phyloP scores from a whole-genome alignment of 2,888 invertebrate genomes.

The Tinea trinotella region DNA sequence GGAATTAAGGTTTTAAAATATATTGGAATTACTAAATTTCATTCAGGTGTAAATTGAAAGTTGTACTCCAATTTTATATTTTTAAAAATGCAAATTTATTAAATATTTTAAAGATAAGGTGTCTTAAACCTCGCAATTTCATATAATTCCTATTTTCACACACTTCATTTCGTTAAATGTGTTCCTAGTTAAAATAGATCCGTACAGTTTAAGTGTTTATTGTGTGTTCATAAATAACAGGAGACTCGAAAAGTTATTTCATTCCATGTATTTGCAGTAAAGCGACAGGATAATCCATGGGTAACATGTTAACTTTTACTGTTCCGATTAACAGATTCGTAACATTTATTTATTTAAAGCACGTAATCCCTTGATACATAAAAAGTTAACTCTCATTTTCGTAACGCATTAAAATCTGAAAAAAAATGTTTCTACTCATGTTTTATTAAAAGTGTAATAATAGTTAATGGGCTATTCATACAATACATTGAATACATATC shows the following conservation, averaged over 20 bases:
- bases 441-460: too few species aligned
- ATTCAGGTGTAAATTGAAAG: too few species aligned
- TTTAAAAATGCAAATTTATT: too few species aligned
- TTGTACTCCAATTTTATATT: too few species aligned
- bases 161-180: background rate
- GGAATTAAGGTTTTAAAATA: too few species aligned
- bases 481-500: too few species aligned
- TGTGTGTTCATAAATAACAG: background rate
- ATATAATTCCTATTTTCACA: background rate
- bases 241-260: background rate
- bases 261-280: background rate
- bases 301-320: constrained; percentile 2
- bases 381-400: too few species aligned
- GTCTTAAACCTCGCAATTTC: background rate
- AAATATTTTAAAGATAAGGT: constrained; percentile 3
- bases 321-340: background rate
- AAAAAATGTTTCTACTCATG: too few species aligned
- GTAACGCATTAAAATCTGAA: too few species aligned
- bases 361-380: background rate
- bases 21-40: too few species aligned
- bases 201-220: background rate
- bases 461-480: too few species aligned
- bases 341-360: background rate
- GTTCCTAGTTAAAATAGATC: too few species aligned
- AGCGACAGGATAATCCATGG: background rate